Percentiles rank a stretch among this genome's conserved stretches.
phyloP scores from a whole-genome alignment of 2,888 invertebrate genomes.

The Conus canariensis region DNA sequence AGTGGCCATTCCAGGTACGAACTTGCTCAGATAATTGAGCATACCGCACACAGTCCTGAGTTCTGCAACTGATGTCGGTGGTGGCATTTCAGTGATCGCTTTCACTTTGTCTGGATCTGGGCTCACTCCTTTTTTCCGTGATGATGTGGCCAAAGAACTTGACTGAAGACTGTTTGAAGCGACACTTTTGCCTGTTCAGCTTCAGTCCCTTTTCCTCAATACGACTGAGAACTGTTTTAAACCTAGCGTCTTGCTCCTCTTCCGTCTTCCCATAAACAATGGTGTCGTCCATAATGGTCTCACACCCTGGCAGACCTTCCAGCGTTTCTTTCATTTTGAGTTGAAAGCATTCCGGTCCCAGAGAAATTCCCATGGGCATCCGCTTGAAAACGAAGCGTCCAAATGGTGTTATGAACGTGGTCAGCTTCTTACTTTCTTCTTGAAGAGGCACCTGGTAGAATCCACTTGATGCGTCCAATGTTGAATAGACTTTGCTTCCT shows the following conservation, averaged over 20 bases:
- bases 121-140: no score
- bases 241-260: background rate
- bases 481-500: background rate
- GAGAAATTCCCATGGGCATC: conserved; percentile 28
- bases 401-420: conserved; percentile 33
- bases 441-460: background rate
- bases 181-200: no score
- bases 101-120: no score
- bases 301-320: background rate
- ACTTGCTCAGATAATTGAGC: no score
- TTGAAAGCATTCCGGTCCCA: conserved; percentile 25
- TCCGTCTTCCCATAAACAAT: conserved; percentile 49
- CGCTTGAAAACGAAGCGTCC: background rate
- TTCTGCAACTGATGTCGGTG: no score
- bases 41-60: no score
- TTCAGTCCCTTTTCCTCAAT: conserved; percentile 25
- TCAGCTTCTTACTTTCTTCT: background rate
- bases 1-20: no score
- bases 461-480: background rate
- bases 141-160: no score
- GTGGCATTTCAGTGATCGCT: no score
- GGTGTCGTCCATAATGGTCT: conserved; percentile 51
- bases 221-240: background rate
- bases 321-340: conserved; percentile 23
- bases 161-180: no score